phyloP scores from a whole-genome alignment of 2,797 vertebrate genomes.

The Knipowitschia caucasica region DNA sequence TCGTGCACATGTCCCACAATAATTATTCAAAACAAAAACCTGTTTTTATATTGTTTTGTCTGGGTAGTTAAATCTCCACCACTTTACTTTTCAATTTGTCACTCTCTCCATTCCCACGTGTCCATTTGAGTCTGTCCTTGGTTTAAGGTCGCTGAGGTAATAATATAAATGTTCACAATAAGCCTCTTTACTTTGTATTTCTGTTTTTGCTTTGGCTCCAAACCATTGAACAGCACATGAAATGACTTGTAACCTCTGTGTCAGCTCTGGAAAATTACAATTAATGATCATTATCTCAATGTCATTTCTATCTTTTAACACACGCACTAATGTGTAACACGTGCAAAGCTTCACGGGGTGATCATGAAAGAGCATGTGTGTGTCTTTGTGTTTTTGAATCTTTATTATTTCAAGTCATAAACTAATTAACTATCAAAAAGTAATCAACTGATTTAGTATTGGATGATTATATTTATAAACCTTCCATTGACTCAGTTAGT shows the following conservation, averaged over 20 bases:
- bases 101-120: conserved; percentile 19
- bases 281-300: conserved; percentile 9
- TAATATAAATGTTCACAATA: conserved; percentile 35
- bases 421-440: too few relatives aligned
- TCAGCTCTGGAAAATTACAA: conserved; percentile 9
- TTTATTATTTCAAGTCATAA: too few relatives aligned
- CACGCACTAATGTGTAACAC: background rate
- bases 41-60: background rate
- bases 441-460: background rate
- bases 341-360: too few relatives aligned
- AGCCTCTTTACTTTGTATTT: conserved; percentile 20
- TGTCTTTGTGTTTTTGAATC: too few relatives aligned
- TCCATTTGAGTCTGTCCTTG: conserved; percentile 49
- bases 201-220: background rate
- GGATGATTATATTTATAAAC: too few relatives aligned
- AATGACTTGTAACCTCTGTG: conserved; percentile 2
- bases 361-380: too few relatives aligned
- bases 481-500: too few relatives aligned
- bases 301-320: conserved; percentile 6
- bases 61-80: conserved; percentile 7
- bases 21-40: background rate
- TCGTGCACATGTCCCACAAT: background rate
- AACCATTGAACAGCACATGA: background rate
- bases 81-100: conserved; percentile 29
- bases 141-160: conserved; percentile 47